These are phyloP conservation scores for Stichopus horrens DNA, from an alignment of 53 echinoderm and acorn worm species.

Conservation along the genomic window DNA sequence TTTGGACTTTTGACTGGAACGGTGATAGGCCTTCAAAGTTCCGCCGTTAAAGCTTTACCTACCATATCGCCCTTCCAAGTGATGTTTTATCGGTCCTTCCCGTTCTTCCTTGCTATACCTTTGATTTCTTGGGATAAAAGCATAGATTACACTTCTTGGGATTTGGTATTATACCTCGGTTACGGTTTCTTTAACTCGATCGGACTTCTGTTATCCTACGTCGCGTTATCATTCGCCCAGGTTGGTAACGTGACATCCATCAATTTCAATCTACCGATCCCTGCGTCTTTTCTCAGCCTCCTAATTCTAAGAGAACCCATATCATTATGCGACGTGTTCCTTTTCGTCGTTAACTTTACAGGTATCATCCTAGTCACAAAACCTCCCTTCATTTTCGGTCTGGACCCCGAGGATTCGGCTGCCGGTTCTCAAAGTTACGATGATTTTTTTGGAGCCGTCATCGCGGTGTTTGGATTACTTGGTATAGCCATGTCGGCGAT, in stretches of 20 bases:
- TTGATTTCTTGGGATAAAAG: neutral
- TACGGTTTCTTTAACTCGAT: neutral
- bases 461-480: neutral
- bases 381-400: slow-evolving; percentile 11
- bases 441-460: neutral
- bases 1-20: neutral
- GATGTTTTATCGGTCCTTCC: slow-evolving; percentile 10
- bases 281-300: neutral
- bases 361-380: slow-evolving; percentile 17
- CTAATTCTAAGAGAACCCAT: neutral
- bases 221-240: neutral
- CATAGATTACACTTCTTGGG: neutral
- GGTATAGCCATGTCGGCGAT: neutral
- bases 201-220: neutral
- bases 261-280: neutral
- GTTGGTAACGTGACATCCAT: slow-evolving; percentile 26
- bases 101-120: neutral
- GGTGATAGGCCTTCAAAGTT: neutral
- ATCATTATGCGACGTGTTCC: neutral
- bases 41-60: neutral
- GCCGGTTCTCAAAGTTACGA: neutral
- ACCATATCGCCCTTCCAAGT: neutral
- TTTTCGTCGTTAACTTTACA: neutral
- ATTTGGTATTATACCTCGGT: neutral
- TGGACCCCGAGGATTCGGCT: neutral